Conservation (phyloP, 92 coral and sea anemone species). For the Chrysogorgia sp. region DNA sequence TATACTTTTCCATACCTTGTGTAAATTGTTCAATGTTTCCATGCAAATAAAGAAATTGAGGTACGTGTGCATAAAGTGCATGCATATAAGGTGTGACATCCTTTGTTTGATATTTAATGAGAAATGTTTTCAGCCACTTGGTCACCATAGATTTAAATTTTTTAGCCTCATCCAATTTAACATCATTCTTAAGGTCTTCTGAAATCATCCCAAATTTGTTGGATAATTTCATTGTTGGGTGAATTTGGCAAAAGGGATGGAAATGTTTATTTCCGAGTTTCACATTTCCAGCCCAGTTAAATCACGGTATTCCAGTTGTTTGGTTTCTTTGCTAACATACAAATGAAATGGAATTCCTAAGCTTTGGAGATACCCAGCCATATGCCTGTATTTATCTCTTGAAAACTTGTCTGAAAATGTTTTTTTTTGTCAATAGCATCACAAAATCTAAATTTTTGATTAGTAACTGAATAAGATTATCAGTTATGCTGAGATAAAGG, state of each 20-base stretch:
- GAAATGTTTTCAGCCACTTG: conserved; percentile 9
- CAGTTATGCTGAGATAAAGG: conserved; percentile 14
- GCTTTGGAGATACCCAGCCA: conserved; percentile 42
- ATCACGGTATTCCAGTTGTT: conserved; percentile 59
- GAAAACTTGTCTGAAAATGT: conserved; percentile 22
- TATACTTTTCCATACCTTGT: conserved; percentile 60
- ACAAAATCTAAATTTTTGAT: conserved; percentile 1
- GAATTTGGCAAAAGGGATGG: conserved; percentile 38
- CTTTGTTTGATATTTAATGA: conserved; percentile 7
- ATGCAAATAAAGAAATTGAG: conserved; percentile 8
- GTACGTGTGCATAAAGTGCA: conserved; percentile 53
- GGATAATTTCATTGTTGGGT: conserved; percentile 16
- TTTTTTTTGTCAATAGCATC: conserved; percentile 24
- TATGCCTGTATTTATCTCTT: conserved; percentile 25
- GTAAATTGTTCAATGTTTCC: conserved; percentile 2
- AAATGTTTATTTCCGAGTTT: conserved; percentile 52
- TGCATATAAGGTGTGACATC: conserved; percentile 51
- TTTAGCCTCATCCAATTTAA: conserved; percentile 40
- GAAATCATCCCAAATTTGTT: conserved; percentile 10
- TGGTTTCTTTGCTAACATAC: conserved; percentile 47
- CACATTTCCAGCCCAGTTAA: conserved; percentile 70
- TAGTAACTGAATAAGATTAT: conserved; percentile 1
- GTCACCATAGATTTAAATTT: conserved; percentile 13
- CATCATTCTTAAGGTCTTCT: conserved; percentile 35
- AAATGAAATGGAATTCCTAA: conserved; percentile 58